Conservation (phyloP, 2,113 vertebrate species). For the Rhea pennata region DNA sequence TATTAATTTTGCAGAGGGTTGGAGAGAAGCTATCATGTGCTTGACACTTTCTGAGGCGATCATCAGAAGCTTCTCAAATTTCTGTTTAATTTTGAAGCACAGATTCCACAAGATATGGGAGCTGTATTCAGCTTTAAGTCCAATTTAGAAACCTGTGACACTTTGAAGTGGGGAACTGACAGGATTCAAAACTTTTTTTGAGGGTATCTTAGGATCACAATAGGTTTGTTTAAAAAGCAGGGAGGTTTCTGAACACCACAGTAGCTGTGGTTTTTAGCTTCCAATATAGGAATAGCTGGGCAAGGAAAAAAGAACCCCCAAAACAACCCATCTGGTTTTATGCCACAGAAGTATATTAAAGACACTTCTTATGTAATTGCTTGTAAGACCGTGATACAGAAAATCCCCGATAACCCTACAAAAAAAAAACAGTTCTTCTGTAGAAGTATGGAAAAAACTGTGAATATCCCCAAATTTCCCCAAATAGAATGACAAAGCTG, state of each 20-base stretch:
- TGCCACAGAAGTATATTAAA: not conserved
- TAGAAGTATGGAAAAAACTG: not conserved
- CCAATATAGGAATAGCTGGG: not conserved
- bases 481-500: not conserved
- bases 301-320: not conserved
- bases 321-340: not conserved
- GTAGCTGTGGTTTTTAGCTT: not conserved
- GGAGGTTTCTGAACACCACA: not conserved
- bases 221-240: not conserved
- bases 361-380: not conserved
- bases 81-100: slow-evolving; percentile 4
- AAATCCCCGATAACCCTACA: not conserved
- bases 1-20: not conserved
- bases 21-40: not conserved
- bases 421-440: not conserved
- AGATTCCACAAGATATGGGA: not conserved
- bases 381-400: not conserved
- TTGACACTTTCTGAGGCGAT: not conserved
- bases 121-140: slow-evolving; percentile 4
- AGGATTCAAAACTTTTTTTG: not conserved
- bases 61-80: not conserved
- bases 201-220: not conserved
- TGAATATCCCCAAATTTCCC: not conserved
- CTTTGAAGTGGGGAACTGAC: not conserved
- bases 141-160: not conserved